Evolutionary conservation across 1,140 invertebrate species (phyloP).

Genomic region (Euwallacea fornicatus): DNA sequence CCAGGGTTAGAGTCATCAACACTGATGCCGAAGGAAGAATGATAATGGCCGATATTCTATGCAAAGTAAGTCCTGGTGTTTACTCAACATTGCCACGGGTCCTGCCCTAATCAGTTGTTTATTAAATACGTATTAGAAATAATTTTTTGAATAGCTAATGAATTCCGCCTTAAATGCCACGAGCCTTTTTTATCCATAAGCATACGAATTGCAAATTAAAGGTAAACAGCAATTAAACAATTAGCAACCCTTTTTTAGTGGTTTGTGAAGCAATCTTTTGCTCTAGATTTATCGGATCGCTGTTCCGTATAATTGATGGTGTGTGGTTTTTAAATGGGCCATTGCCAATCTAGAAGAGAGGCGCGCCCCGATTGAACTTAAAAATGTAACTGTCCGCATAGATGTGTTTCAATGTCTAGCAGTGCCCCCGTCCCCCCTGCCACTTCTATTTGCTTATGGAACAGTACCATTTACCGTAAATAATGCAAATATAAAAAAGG

Average conservation of each 20-base stretch:
- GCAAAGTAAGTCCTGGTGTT: constrained; percentile 56
- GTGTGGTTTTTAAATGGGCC: constrained; percentile 26
- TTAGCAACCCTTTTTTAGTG: constrained; percentile 7
- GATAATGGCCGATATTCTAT: constrained; percentile 93
- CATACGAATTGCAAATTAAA: constrained; percentile 11
- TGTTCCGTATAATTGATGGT: constrained; percentile 26
- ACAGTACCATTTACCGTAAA: background rate
- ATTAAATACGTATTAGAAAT: background rate
- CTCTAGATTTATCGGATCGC: constrained; percentile 33
- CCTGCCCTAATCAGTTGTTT: background rate
- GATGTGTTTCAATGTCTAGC: too few relatives aligned
- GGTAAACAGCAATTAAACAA: constrained; percentile 24
- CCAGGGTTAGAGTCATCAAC: constrained; percentile 84
- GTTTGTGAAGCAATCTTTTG: constrained; percentile 14
- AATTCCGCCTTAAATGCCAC: constrained; percentile 22
- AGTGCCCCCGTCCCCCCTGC: too few relatives aligned
- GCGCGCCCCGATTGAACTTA: too few relatives aligned
- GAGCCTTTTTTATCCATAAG: constrained; percentile 1
- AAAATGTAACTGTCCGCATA: too few relatives aligned
- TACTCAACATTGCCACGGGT: too few relatives aligned
- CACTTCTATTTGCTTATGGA: too few relatives aligned
- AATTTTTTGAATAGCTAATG: background rate
- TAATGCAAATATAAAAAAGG: constrained; percentile 5
- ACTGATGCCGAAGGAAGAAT: constrained; percentile 96
- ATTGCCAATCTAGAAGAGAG: constrained; percentile 10